Conservation (phyloP, 2,888 invertebrate species). For the Lucinisca nassula region DNA sequence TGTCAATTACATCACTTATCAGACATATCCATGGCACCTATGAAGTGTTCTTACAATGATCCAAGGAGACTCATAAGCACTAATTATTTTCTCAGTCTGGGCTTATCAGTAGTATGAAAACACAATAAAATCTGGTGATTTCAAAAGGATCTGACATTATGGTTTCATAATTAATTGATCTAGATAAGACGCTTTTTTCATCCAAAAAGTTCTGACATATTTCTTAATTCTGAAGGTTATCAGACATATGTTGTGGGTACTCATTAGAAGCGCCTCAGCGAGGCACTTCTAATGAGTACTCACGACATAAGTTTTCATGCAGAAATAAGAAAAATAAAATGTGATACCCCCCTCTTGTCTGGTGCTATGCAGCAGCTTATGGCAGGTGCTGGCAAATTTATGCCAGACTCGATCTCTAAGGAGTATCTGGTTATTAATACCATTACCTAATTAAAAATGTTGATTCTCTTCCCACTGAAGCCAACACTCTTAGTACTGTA, state of each 20-base stretch:
- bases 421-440: background rate
- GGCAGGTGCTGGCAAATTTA: background rate
- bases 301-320: no score
- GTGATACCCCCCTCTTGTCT: no score
- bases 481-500: no score
- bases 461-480: no score
- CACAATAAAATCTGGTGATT: background rate
- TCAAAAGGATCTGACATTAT: background rate
- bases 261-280: no score
- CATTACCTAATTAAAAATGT: background rate
- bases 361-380: no score
- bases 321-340: no score
- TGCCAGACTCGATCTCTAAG: background rate
- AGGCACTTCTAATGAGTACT: no score
- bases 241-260: no score
- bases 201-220: no score
- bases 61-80: background rate
- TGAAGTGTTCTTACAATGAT: background rate
- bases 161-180: background rate
- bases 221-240: no score
- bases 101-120: conserved; percentile 3
- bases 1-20: background rate
- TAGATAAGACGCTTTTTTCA: no score
- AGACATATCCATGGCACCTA: background rate
- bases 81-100: background rate